These are phyloP conservation scores for Megaptera novaeangliae DNA, from an alignment of 2,113 vertebrate genomes.

Conservation along the genomic window DNA sequence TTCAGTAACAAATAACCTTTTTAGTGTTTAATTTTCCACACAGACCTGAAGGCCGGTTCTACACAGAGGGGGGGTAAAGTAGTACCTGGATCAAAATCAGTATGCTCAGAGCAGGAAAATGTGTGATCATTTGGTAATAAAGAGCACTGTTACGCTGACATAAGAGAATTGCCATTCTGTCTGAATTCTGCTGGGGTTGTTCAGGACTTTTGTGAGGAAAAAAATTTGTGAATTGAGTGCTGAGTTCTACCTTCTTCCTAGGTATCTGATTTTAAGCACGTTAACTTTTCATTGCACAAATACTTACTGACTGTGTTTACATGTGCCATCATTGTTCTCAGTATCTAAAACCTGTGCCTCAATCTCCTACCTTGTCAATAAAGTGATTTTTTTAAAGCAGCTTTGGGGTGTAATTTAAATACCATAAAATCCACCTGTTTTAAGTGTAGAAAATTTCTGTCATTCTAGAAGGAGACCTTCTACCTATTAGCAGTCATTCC, in stretches of 20 bases:
- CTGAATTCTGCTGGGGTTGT: not conserved
- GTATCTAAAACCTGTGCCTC: not conserved
- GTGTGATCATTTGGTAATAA: not conserved
- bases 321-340: not conserved
- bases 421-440: not conserved
- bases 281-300: not conserved
- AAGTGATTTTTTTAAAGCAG: not conserved
- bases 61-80: not conserved
- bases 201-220: not conserved
- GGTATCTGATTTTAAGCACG: not conserved
- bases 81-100: not conserved
- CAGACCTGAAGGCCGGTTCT: not conserved
- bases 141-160: not conserved
- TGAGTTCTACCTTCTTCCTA: not conserved
- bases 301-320: not conserved
- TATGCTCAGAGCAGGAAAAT: not conserved
- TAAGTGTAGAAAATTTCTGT: not conserved
- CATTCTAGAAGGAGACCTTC: not conserved
- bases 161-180: not conserved
- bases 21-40: constrained; percentile 13
- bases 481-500: not conserved
- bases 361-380: not conserved
- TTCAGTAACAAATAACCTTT: not conserved
- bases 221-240: not conserved
- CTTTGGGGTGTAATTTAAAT: not conserved